phyloP scores from a whole-genome alignment of 1,140 invertebrate genomes.

The Bombus ignitus region DNA sequence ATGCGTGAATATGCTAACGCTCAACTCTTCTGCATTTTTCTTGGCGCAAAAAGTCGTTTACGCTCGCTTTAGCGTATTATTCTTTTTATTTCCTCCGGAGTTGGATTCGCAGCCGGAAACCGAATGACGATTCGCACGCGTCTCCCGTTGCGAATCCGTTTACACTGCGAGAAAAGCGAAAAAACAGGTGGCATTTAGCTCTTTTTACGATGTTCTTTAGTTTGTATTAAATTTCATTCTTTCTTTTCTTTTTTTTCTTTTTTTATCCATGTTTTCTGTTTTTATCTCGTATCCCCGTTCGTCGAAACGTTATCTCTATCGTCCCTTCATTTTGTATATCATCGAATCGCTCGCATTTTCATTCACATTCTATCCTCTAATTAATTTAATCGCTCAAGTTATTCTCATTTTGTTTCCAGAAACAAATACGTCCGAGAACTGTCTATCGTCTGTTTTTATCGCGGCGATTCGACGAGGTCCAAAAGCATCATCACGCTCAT shows the following conservation, averaged over 20 bases:
- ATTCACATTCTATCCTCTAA: neutral
- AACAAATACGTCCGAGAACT: neutral
- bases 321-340: neutral
- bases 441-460: neutral
- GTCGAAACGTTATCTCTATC: conserved; percentile 27
- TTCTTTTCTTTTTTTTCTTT: conserved; percentile 26
- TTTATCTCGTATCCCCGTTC: neutral
- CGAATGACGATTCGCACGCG: neutral
- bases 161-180: conserved; percentile 61
- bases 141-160: conserved; percentile 54
- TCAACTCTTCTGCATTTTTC: neutral
- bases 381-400: neutral
- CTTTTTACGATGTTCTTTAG: conserved; percentile 12
- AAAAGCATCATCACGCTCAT: conserved; percentile 10
- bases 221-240: neutral
- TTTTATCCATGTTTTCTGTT: conserved; percentile 8
- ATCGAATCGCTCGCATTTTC: neutral
- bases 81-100: conserved; percentile 7
- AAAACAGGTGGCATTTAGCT: conserved; percentile 57
- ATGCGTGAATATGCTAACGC: neutral
- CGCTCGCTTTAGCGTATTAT: conserved; percentile 1
- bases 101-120: conserved; percentile 43
- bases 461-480: neutral
- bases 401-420: no score
- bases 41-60: neutral